These are phyloP conservation scores for Drosophila elegans DNA, from an alignment of 1,140 invertebrate species.

Conservation along the genomic window DNA sequence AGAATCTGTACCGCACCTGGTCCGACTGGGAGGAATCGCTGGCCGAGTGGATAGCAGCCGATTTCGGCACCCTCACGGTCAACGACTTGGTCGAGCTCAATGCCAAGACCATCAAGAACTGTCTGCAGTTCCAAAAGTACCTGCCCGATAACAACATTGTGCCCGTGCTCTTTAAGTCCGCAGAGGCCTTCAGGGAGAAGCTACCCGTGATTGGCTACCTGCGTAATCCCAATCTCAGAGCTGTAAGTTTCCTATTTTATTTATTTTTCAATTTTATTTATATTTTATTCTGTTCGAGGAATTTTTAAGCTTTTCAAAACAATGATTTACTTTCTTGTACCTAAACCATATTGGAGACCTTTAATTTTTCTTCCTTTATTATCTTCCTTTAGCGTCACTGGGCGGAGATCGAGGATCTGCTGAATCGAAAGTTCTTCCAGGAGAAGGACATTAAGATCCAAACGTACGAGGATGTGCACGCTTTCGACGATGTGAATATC, in stretches of 20 bases:
- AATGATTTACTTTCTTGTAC: no score
- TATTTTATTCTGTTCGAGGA: no score
- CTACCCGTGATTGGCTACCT: conserved; percentile 79
- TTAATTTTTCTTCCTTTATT: no score
- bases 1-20: conserved; percentile 91
- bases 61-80: conserved; percentile 90
- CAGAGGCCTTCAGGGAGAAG: conserved; percentile 91
- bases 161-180: conserved; percentile 89
- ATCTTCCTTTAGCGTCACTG: conserved; percentile 88
- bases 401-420: conserved; percentile 91
- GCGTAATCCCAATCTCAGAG: conserved; percentile 74
- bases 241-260: conserved; percentile 29
- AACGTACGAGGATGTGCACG: conserved; percentile 89
- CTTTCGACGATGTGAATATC: conserved; percentile 87
- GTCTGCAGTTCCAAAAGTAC: conserved; percentile 90
- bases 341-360: no score
- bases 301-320: no score
- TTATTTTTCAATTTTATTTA: not conserved
- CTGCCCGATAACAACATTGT: conserved; percentile 91
- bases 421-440: conserved; percentile 90
- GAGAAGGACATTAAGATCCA: conserved; percentile 89
- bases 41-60: conserved; percentile 85
- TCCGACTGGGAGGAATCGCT: conserved; percentile 88
- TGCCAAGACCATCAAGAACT: conserved; percentile 89
- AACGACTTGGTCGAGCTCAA: conserved; percentile 90